Evolutionary conservation across 2,113 vertebrate genomes (phyloP), one percentile per base, ranked within the genome.

Genomic region (Brachyhypopomus gauderio): DNA sequence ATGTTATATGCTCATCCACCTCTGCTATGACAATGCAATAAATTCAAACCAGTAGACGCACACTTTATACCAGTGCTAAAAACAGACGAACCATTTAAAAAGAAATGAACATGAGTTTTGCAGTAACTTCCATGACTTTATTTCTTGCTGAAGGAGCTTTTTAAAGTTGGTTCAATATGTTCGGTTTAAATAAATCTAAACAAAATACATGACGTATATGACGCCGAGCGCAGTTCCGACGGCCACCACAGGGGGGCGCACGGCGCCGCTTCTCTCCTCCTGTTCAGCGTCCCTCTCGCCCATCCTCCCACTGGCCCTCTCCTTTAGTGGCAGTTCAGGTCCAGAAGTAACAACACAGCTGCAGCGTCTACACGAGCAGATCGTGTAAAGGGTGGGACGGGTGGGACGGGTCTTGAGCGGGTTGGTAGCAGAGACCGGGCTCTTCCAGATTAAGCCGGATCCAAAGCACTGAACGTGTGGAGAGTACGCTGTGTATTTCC

Each of bases 61-160:
- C 2, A 52, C 12, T 12, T 3, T 14, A 3, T 14, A 14, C 14
- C 11, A 12, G 9, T 14, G 45, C 60, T 11, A 23, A 63, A 63
- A 12, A 59, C 56, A 5, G 11, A 25, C 23, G 34, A n/a, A 11
- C 1, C 63, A 22, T 23, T 9, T 41, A 64, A 4, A 25, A 76
- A 77, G 1, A 59, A n/a, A n/a, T 38, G 5, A 59, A 56, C 12
- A 27, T 0, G 34, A 23, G 9, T 52, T 27, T 34, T 56, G 76
- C 62, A 74, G 69, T 66, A 59, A 70, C 81, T 3, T 36, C n/a
- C 14, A 27, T 67, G 58, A 55, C 30, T 81, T 85, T 85, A 82
- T 82, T 82, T 75, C 58, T 3, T 66, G 22, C 22, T 41, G 59
- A 69, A 72, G 72, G 8, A 66, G 59, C 52, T 48, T 78, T 52